Evolutionary conservation across 1,140 invertebrate genomes (phyloP).

Genomic region (Drosophila arawakana): DNA sequence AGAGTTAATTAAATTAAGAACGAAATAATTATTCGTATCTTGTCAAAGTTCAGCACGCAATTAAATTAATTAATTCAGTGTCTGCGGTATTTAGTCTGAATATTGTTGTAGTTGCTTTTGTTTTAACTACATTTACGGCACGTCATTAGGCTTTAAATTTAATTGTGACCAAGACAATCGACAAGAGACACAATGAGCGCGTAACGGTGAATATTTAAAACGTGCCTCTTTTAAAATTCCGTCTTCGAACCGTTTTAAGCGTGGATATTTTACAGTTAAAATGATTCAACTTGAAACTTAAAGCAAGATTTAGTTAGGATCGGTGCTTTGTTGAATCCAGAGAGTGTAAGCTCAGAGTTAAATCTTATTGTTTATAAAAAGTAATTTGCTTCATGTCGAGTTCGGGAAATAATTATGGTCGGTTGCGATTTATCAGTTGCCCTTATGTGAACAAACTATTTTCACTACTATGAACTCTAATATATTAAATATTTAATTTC

Average conservation of each 20-base stretch:
- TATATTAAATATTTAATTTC: too few relatives aligned
- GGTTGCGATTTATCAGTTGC: background rate
- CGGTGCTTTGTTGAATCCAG: background rate
- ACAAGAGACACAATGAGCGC: background rate
- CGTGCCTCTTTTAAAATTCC: slow-evolving; percentile 52
- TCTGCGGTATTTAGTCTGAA: slow-evolving; percentile 19
- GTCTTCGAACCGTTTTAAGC: background rate
- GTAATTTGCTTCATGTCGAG: background rate
- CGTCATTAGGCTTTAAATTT: slow-evolving; percentile 7
- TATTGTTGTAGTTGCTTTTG: slow-evolving; percentile 4
- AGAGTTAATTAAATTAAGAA: slow-evolving; percentile 11
- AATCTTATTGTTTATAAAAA: background rate
- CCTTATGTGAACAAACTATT: too few relatives aligned
- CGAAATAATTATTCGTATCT: slow-evolving; percentile 11
- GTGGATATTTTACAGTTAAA: slow-evolving; percentile 7
- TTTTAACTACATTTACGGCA: slow-evolving; percentile 33
- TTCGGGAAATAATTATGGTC: background rate
- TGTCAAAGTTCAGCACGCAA: slow-evolving; percentile 56
- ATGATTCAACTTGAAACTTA: background rate
- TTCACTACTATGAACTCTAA: too few relatives aligned
- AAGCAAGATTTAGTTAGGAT: slow-evolving; percentile 15
- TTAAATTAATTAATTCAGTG: slow-evolving; percentile 72
- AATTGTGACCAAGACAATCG: slow-evolving; percentile 30
- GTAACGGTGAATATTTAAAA: slow-evolving; percentile 24
- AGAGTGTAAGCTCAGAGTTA: background rate